Percentiles rank a stretch among this genome's conserved stretches.
Evolutionary conservation across 2,113 vertebrate genomes (phyloP).

Genomic region (Erythrocercus mccallii): DNA sequence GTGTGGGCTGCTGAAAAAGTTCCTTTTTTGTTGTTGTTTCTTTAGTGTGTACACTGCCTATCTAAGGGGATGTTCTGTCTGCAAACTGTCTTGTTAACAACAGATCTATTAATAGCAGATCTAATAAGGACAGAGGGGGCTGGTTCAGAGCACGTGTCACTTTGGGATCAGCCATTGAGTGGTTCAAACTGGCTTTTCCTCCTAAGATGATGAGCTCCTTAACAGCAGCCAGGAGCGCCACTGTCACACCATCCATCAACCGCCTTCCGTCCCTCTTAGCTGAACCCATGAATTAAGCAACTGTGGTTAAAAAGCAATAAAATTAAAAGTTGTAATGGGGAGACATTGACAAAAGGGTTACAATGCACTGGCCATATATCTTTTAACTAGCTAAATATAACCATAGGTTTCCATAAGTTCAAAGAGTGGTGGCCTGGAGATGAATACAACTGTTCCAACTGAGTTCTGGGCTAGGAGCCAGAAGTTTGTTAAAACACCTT

Average conservation of each 20-base stretch:
- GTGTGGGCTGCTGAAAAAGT: background rate
- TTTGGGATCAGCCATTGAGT: background rate
- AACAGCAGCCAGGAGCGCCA: constrained; percentile 26
- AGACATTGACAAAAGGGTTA: constrained; percentile 52
- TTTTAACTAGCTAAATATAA: constrained; percentile 67
- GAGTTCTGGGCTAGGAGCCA: constrained; percentile 65
- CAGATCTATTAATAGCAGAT: background rate
- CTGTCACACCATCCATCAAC: constrained; percentile 43
- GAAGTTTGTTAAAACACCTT: constrained; percentile 55
- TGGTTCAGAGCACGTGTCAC: background rate
- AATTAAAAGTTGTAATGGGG: constrained; percentile 59
- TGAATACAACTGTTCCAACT: constrained; percentile 63
- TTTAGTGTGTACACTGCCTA: background rate
- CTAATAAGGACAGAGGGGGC: background rate
- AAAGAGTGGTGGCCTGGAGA: constrained; percentile 64
- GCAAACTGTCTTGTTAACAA: background rate
- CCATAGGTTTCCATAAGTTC: constrained; percentile 65
- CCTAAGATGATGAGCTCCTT: background rate
- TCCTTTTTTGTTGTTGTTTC: background rate
- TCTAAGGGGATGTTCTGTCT: background rate
- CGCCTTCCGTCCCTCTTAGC: background rate
- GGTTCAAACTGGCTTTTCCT: constrained; percentile 3
- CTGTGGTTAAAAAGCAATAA: constrained; percentile 62
- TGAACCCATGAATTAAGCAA: constrained; percentile 53
- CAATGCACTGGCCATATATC: constrained; percentile 32